Evolutionary conservation across 2,888 invertebrate species (phyloP).

Genomic region (Athripsodes cinereus): DNA sequence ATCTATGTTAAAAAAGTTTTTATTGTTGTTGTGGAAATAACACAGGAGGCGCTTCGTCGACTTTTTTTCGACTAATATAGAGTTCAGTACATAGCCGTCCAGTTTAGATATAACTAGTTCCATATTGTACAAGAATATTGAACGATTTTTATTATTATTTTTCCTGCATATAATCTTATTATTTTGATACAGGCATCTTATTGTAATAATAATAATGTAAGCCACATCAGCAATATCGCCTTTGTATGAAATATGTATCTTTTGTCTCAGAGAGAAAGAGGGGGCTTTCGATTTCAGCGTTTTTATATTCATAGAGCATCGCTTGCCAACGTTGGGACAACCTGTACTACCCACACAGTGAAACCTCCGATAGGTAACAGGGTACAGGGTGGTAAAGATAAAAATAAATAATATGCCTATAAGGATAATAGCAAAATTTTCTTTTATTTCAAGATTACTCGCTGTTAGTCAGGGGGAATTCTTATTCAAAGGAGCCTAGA

Average conservation of each 20-base stretch:
- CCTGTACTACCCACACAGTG: constrained; percentile 13
- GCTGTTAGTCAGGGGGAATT: too few relatives aligned
- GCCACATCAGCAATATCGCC: constrained; percentile 17
- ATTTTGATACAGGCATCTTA: not conserved
- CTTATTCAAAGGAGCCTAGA: too few relatives aligned
- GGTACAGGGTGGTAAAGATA: not conserved
- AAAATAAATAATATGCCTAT: too few relatives aligned
- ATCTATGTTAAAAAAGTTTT: too few relatives aligned
- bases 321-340: constrained; percentile 19
- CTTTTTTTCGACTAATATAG: too few relatives aligned
- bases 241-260: constrained; percentile 13
- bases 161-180: not conserved
- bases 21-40: too few relatives aligned
- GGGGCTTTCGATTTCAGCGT: constrained; percentile 22
- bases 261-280: constrained; percentile 16
- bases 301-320: constrained; percentile 25
- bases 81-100: too few relatives aligned
- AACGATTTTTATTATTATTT: not conserved
- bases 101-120: too few relatives aligned
- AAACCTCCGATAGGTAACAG: constrained; percentile 6
- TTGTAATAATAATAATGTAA: constrained; percentile 7
- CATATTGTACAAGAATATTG: not conserved
- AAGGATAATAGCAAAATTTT: too few relatives aligned
- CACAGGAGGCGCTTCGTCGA: too few relatives aligned
- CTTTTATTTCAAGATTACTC: too few relatives aligned